Evolutionary conservation across 2,888 invertebrate genomes (phyloP).

Genomic region (Microplitis manilae): DNA sequence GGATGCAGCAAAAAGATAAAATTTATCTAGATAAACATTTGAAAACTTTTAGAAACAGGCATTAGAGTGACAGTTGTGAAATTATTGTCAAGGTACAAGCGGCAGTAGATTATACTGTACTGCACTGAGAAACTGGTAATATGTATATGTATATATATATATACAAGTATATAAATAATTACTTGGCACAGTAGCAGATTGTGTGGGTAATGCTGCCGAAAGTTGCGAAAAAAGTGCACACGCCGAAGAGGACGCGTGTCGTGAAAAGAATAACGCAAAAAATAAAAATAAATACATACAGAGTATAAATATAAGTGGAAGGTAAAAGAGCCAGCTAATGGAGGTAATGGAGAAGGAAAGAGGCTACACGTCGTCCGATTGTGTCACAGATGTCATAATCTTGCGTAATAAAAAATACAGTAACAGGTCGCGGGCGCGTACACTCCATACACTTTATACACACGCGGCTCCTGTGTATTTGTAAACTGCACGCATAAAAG

Average conservation of each 20-base stretch:
- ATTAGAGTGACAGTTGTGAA: conserved; percentile 7
- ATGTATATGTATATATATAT: no score
- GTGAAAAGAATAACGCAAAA: conserved; percentile 4
- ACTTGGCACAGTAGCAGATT: neutral
- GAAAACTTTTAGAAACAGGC: neutral
- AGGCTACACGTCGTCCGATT: conserved; percentile 62
- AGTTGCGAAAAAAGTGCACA: conserved; percentile 29
- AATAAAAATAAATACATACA: neutral
- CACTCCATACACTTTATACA: neutral
- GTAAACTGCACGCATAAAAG: conserved; percentile 41
- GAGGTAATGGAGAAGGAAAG: conserved; percentile 55
- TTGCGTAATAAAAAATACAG: conserved; percentile 61
- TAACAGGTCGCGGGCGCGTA: conserved; percentile 44
- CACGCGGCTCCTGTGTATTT: conserved; percentile 36
- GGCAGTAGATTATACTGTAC: no score
- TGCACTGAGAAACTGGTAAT: no score
- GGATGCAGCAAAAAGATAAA: no score
- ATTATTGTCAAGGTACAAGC: neutral
- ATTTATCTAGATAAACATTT: no score
- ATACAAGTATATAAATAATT: neutral
- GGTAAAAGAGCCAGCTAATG: neutral
- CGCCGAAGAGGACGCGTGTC: conserved; percentile 21
- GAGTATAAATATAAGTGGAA: conserved; percentile 1
- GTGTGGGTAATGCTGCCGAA: conserved; percentile 13
- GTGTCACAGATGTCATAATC: conserved; percentile 70